These are phyloP conservation scores for Synaphobranchus kaupii DNA, from an alignment of 2,797 vertebrate genomes.

Conservation along the genomic window DNA sequence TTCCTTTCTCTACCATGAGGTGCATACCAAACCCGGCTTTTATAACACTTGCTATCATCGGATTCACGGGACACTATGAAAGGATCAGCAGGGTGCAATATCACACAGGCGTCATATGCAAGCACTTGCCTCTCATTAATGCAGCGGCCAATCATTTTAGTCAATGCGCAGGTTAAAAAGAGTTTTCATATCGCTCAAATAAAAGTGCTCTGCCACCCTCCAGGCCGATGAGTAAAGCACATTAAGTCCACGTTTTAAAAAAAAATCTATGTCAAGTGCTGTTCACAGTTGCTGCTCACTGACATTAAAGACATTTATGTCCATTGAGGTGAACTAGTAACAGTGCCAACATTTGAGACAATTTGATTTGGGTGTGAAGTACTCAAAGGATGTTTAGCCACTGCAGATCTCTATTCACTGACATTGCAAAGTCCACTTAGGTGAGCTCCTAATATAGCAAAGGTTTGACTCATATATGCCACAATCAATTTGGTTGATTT, in stretches of 20 bases:
- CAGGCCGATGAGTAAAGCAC: not conserved
- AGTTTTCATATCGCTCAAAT: not conserved
- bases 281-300: not conserved
- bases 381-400: not conserved
- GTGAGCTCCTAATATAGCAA: no score
- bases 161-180: not conserved
- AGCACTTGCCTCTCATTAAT: not conserved
- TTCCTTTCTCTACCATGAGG: not conserved
- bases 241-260: not conserved
- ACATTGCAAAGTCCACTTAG: no score
- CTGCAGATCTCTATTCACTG: not conserved
- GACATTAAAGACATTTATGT: not conserved
- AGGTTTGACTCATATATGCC: no score
- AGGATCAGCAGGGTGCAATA: conserved; percentile 28
- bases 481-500: no score
- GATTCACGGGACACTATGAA: conserved; percentile 7
- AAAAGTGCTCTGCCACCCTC: not conserved
- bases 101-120: conserved; percentile 18
- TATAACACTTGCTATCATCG: conserved; percentile 30
- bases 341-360: not conserved
- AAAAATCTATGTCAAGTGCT: not conserved
- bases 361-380: not conserved
- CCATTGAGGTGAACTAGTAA: not conserved
- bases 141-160: not conserved
- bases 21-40: conserved; percentile 21